Conservation (phyloP, 2,797 vertebrate genomes). For the Pseudotriccus pelzelni region DNA sequence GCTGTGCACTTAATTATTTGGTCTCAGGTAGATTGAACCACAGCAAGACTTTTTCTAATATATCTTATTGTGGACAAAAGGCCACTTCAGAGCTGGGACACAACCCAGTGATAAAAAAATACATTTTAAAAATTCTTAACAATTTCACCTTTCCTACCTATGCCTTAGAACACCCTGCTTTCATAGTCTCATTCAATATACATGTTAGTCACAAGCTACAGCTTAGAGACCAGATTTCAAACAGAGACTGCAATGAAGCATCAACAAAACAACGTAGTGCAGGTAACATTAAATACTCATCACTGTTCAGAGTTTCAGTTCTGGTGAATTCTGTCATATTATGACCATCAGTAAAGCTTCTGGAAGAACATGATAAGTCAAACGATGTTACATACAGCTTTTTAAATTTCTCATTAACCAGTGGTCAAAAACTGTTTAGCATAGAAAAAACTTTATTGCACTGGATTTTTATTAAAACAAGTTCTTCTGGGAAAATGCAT, state of each 20-base stretch:
- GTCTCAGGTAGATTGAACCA: rapidly evolving
- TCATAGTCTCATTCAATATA: neutral
- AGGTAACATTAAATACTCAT: neutral
- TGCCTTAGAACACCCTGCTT: neutral
- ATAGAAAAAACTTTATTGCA: neutral
- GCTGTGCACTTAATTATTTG: neutral
- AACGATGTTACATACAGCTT: neutral
- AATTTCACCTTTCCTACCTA: neutral
- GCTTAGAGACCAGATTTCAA: neutral
- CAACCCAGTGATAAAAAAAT: neutral
- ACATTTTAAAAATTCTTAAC: neutral
- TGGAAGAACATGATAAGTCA: neutral
- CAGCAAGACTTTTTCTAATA: neutral
- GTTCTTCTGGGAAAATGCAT: slow-evolving; percentile 34
- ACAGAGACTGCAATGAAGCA: neutral
- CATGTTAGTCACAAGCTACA: neutral
- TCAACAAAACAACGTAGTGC: neutral
- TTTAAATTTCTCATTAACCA: slow-evolving; percentile 24
- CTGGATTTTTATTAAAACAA: slow-evolving; percentile 53
- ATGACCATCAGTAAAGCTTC: neutral
- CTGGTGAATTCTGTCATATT: neutral
- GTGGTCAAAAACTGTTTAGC: neutral
- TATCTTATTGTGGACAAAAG: neutral
- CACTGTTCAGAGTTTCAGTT: neutral
- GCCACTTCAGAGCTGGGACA: neutral